Conservation (phyloP, 2,113 vertebrate genomes). For the Mungos mungo region DNA sequence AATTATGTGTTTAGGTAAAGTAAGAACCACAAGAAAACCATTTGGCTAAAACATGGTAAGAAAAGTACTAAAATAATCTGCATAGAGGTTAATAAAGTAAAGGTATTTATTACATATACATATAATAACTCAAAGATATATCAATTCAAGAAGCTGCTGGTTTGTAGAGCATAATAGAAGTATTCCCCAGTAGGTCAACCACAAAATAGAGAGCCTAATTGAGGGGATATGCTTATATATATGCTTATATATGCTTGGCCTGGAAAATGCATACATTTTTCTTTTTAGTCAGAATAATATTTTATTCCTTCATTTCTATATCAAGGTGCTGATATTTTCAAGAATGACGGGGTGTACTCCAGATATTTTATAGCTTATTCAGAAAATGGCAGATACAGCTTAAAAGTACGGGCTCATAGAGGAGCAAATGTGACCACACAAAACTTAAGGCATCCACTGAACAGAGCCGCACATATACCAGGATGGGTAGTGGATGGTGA, state of each 20-base stretch:
- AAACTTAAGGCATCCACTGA: not conserved
- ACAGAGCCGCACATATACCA: constrained; percentile 72
- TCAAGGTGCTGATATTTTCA: constrained; percentile 83
- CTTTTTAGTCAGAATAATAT: not conserved
- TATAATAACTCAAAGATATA: not conserved
- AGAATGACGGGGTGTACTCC: constrained; percentile 86
- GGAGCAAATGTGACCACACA: not conserved
- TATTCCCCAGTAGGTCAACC: not conserved
- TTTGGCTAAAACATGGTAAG: not conserved
- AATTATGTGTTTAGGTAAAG: not conserved
- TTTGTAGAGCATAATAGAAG: not conserved
- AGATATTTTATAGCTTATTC: constrained; percentile 81
- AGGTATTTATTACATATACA: not conserved
- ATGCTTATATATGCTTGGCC: not conserved
- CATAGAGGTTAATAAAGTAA: not conserved
- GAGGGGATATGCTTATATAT: not conserved
- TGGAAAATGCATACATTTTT: not conserved
- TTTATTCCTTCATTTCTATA: constrained; percentile 31
- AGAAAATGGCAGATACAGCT: constrained; percentile 79
- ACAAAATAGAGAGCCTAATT: not conserved
- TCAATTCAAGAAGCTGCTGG: not conserved
- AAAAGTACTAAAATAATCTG: not conserved
- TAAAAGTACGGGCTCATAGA: constrained; percentile 82
- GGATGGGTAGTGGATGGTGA: constrained; percentile 83
- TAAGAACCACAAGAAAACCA: not conserved